Conservation (phyloP, 1,140 invertebrate genomes). For the Cherax quadricarinatus region DNA sequence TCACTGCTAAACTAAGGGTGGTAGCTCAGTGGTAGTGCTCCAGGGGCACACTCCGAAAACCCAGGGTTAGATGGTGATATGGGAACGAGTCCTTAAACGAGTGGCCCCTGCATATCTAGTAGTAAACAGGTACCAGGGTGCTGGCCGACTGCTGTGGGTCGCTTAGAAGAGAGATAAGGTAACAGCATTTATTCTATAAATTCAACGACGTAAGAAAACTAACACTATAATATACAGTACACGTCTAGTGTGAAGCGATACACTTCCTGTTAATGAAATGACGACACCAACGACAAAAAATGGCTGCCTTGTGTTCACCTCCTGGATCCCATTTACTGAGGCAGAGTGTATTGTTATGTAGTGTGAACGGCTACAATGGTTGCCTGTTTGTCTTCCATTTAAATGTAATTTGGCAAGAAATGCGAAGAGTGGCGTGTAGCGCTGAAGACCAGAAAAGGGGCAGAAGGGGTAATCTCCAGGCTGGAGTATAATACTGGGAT, state of each 20-base stretch:
- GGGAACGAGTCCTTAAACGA: too few species aligned
- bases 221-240: too few species aligned
- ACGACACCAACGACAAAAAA: neutral
- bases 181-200: too few species aligned
- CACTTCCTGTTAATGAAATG: neutral
- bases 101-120: too few species aligned
- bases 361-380: neutral
- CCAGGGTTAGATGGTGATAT: too few species aligned
- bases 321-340: slow-evolving; percentile 7
- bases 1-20: too few species aligned
- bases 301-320: neutral
- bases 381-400: slow-evolving; percentile 16
- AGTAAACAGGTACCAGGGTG: too few species aligned
- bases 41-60: too few species aligned
- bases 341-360: neutral
- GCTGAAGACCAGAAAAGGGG: neutral
- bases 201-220: too few species aligned
- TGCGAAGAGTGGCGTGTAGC: neutral
- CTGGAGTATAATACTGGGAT: neutral
- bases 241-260: neutral
- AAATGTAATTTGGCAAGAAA: slow-evolving; percentile 26
- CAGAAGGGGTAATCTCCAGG: neutral
- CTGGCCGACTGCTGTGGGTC: too few species aligned
- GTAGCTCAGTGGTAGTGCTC: too few species aligned
- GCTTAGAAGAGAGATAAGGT: too few species aligned